phyloP scores from a whole-genome alignment of 2,797 vertebrate species.

The Pseudochromis fuscus region DNA sequence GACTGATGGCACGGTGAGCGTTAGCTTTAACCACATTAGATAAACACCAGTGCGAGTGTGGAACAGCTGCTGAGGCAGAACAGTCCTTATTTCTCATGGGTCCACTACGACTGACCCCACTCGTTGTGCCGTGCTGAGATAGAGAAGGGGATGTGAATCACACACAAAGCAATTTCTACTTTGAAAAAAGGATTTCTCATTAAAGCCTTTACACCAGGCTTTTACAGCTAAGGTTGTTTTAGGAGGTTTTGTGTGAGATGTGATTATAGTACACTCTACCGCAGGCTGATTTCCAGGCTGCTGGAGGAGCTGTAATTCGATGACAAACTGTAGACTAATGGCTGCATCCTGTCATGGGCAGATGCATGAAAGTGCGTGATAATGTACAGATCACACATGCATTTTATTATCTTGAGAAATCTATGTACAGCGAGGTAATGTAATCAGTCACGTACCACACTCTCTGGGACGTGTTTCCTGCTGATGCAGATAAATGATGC shows the following conservation, averaged over 20 bases:
- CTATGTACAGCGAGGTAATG: conserved; percentile 46
- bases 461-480: conserved; percentile 60
- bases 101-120: conserved; percentile 47
- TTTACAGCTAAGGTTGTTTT: conserved; percentile 52
- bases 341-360: conserved; percentile 54
- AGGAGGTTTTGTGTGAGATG: conserved; percentile 41
- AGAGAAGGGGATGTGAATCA: conserved; percentile 45
- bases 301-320: conserved; percentile 49
- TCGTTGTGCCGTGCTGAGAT: conserved; percentile 26
- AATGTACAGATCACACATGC: conserved; percentile 42
- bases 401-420: conserved; percentile 70
- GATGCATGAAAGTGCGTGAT: conserved; percentile 52
- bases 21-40: conserved; percentile 59
- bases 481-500: conserved; percentile 69
- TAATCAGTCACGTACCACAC: conserved; percentile 45
- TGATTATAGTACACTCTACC: conserved; percentile 48
- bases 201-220: conserved; percentile 59
- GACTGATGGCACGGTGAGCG: conserved; percentile 18
- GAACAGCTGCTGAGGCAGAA: conserved; percentile 57
- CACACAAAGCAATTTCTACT: conserved; percentile 50
- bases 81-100: conserved; percentile 64
- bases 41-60: conserved; percentile 40
- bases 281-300: conserved; percentile 21
- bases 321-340: conserved; percentile 54
- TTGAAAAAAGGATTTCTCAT: conserved; percentile 60